These are phyloP conservation scores for Samia ricini DNA, from an alignment of 1,140 invertebrate genomes.

Conservation along the genomic window DNA sequence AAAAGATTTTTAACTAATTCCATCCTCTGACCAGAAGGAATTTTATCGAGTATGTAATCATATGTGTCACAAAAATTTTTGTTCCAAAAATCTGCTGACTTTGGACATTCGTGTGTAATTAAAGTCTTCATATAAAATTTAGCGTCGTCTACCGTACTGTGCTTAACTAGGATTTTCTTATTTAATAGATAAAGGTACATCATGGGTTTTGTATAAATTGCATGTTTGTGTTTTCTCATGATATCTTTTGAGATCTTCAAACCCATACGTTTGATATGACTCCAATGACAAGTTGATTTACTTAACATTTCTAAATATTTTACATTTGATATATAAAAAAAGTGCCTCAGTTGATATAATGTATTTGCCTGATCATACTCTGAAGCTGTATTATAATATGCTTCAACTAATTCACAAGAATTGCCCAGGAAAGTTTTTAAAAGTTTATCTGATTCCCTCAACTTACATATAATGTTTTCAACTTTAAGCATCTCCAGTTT, in stretches of 20 bases:
- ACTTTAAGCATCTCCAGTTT: constrained; percentile 21
- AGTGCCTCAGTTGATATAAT: constrained; percentile 19
- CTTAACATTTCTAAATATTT: constrained; percentile 32
- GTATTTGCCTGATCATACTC: not conserved
- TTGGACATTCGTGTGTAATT: constrained; percentile 21
- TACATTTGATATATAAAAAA: constrained; percentile 24
- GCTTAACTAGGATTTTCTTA: constrained; percentile 28
- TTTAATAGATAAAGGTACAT: constrained; percentile 40
- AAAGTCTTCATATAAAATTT: constrained; percentile 36
- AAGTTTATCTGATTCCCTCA: not conserved
- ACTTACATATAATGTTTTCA: constrained; percentile 3
- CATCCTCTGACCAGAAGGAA: constrained; percentile 39
- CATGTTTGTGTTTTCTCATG: constrained; percentile 43
- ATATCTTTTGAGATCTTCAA: constrained; percentile 46
- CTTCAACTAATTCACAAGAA: constrained; percentile 25
- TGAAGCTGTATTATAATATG: constrained; percentile 10
- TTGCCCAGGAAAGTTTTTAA: constrained; percentile 27
- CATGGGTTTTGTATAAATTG: constrained; percentile 34
- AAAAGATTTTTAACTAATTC: constrained; percentile 42
- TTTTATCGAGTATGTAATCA: constrained; percentile 34
- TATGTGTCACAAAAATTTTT: constrained; percentile 28
- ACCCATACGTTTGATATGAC: constrained; percentile 12
- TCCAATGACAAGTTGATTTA: constrained; percentile 8
- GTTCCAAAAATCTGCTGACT: constrained; percentile 38
- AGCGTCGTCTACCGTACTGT: constrained; percentile 37